Evolutionary conservation across 2,113 vertebrate species (phyloP).

Genomic region (Platichthys stellatus): DNA sequence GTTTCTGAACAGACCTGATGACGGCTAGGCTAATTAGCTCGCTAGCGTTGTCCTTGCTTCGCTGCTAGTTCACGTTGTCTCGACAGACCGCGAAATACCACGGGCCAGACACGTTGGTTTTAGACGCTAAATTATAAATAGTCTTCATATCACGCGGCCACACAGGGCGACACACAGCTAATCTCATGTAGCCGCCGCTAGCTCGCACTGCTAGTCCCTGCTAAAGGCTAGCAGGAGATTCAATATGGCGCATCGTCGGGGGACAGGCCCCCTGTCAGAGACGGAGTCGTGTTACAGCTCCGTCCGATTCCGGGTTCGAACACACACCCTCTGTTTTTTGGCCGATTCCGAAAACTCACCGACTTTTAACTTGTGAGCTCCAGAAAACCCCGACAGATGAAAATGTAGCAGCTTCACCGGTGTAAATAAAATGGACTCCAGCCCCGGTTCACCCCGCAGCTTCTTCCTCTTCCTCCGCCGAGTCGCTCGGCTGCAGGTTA

Average conservation of each 20-base stretch:
- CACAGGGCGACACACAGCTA: background rate
- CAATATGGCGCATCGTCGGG: constrained; percentile 75
- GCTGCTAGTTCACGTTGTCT: fast-evolving
- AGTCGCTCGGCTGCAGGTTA: background rate
- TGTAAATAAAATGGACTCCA: constrained; percentile 80
- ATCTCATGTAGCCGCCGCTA: constrained; percentile 4
- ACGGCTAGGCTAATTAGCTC: constrained; percentile 37
- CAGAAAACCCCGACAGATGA: constrained; percentile 24
- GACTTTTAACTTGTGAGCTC: constrained; percentile 17
- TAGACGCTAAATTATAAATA: background rate
- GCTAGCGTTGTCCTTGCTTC: background rate
- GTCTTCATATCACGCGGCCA: background rate
- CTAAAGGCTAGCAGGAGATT: constrained; percentile 31
- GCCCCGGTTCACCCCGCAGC: constrained; percentile 62
- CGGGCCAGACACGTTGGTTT: background rate
- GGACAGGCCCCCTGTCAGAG: constrained; percentile 55
- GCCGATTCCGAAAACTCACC: constrained; percentile 43
- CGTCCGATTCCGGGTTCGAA: background rate
- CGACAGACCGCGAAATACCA: too few species aligned
- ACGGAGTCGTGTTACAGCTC: background rate
- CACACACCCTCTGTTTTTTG: fast-evolving
- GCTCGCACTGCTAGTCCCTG: constrained; percentile 23
- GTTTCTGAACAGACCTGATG: background rate
- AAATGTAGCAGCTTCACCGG: constrained; percentile 36
- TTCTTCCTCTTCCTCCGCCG: constrained; percentile 45